A percentile compares a stretch with the other conserved stretches of the same genome.
phyloP scores from a whole-genome alignment of 2,113 vertebrate genomes.

The Urocolius indicus region DNA sequence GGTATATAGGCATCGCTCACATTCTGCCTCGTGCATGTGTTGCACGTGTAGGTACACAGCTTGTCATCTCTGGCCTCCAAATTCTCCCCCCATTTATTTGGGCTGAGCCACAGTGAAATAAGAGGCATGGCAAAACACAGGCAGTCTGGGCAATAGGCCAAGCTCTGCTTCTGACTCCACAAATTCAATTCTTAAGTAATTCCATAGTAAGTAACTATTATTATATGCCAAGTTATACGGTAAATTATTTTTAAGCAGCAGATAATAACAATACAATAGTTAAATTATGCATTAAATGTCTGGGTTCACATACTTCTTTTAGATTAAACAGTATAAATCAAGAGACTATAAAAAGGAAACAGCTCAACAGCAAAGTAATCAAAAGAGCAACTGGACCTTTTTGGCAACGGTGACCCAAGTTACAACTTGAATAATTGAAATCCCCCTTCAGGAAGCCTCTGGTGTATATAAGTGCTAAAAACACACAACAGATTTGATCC shows the following conservation, averaged over 20 bases:
- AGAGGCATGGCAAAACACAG: neutral
- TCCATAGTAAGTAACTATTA: slow-evolving; percentile 39
- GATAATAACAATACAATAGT: slow-evolving; percentile 38
- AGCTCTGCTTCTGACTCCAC: slow-evolving; percentile 22
- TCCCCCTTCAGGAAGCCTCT: neutral
- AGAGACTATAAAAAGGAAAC: slow-evolving; percentile 3
- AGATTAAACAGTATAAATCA: slow-evolving; percentile 31
- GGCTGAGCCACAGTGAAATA: neutral
- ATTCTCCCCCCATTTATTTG: neutral
- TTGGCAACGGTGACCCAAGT: neutral
- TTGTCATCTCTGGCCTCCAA: neutral
- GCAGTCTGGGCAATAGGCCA: slow-evolving; percentile 34
- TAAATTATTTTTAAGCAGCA: slow-evolving; percentile 64
- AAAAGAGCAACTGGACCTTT: neutral
- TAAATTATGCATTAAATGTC: slow-evolving; percentile 45
- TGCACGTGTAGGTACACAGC: neutral
- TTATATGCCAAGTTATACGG: slow-evolving; percentile 42
- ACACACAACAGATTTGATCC: neutral
- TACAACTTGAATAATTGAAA: neutral
- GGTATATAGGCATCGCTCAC: neutral
- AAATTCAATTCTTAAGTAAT: slow-evolving; percentile 49
- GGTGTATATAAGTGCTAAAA: neutral
- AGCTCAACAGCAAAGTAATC: neutral
- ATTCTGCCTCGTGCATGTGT: neutral
- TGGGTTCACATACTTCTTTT: slow-evolving; percentile 24